Percentiles rank a stretch among this genome's conserved stretches.
phyloP scores from a whole-genome alignment of 2,888 invertebrate species.

The Latheticus oryzae region DNA sequence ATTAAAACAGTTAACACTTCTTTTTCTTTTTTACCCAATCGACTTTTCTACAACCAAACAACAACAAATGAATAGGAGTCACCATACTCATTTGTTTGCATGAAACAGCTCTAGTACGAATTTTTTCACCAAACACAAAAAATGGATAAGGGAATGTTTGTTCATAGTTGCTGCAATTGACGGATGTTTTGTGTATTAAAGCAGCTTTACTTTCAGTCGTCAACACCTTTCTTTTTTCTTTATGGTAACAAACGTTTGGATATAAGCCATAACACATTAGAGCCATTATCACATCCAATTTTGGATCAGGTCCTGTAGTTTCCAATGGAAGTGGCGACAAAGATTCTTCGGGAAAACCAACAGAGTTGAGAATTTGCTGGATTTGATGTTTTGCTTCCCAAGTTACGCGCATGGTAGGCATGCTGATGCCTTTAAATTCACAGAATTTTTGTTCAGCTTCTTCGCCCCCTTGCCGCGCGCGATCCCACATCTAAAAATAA shows the following conservation, averaged over 20 bases:
- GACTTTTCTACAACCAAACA: constrained; percentile 92
- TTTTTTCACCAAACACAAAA: constrained; percentile 98
- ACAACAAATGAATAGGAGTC: constrained; percentile 88
- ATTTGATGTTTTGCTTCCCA: constrained; percentile 86
- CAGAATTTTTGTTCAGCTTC: constrained; percentile 87
- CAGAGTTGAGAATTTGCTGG: constrained; percentile 70
- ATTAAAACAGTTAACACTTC: background rate
- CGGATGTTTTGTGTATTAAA: constrained; percentile 95
- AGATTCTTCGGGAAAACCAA: constrained; percentile 92
- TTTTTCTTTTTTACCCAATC: constrained; percentile 71
- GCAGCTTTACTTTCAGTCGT: constrained; percentile 96
- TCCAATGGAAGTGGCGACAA: constrained; percentile 81
- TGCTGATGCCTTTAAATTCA: constrained; percentile 87
- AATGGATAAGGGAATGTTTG: constrained; percentile 92
- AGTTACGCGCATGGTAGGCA: constrained; percentile 90
- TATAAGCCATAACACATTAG: constrained; percentile 92
- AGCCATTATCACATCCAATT: constrained; percentile 85
- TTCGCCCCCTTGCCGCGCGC: constrained; percentile 75
- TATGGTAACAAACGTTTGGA: constrained; percentile 96
- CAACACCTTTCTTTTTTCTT: constrained; percentile 94
- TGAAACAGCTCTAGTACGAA: constrained; percentile 93
- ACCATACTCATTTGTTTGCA: constrained; percentile 97
- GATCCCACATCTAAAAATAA: constrained; percentile 74
- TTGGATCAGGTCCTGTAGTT: constrained; percentile 80
- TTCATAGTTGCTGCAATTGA: constrained; percentile 89